phyloP scores from a whole-genome alignment of 2,797 vertebrate genomes.

The Platalea minor region DNA sequence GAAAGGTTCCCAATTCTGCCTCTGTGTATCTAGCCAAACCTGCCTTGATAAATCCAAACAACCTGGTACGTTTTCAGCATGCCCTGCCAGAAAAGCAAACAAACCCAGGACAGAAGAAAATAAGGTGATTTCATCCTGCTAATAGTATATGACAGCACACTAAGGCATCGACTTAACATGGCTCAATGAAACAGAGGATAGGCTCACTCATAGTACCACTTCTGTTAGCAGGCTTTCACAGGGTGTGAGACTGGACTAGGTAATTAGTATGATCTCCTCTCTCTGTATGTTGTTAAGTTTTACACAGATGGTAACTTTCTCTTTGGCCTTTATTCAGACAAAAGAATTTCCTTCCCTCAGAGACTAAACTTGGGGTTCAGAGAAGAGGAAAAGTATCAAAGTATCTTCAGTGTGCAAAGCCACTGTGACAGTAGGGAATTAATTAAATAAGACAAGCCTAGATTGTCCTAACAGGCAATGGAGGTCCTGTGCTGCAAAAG shows the following conservation, averaged over 20 bases:
- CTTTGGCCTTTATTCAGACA: neutral
- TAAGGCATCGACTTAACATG: neutral
- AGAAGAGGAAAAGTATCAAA: neutral
- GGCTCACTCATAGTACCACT: neutral
- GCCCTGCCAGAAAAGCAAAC: neutral
- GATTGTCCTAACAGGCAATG: neutral
- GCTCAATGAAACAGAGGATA: neutral
- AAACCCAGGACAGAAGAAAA: neutral
- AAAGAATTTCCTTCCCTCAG: neutral
- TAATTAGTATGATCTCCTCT: neutral
- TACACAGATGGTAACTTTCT: neutral
- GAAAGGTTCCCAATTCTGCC: neutral
- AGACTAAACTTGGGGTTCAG: neutral
- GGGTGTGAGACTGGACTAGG: neutral
- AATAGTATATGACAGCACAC: neutral
- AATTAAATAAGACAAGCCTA: neutral
- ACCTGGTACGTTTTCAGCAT: neutral
- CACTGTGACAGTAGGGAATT: neutral
- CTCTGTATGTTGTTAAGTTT: neutral
- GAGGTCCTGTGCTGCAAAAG: neutral
- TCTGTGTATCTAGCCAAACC: neutral
- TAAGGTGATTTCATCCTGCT: neutral
- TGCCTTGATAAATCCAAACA: neutral
- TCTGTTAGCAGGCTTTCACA: neutral
- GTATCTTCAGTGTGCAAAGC: neutral